A percentile compares a stretch with the other conserved stretches of the same genome.
Conservation (phyloP, 92 coral and sea anemone genomes). For the Zoanthus sociatus region DNA sequence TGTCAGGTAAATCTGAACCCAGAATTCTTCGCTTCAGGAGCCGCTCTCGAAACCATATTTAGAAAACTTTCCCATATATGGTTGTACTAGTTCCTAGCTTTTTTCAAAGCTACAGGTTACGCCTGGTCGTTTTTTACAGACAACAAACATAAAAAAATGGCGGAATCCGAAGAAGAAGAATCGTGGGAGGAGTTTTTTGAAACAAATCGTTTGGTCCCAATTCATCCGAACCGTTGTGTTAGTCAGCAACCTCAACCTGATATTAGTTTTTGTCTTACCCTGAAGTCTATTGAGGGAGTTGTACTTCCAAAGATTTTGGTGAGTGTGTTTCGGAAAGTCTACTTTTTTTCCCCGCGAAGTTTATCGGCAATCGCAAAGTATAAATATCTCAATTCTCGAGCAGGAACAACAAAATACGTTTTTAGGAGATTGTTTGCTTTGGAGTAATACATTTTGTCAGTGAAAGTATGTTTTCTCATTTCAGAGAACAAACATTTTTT, state of each 20-base stretch:
- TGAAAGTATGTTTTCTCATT: too few relatives aligned
- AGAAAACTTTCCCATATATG: slow-evolving; percentile 70
- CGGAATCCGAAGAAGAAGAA: slow-evolving; percentile 85
- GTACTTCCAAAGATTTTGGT: slow-evolving; percentile 79
- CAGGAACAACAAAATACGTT: background rate
- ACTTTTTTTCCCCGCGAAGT: background rate
- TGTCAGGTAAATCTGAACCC: slow-evolving; percentile 65
- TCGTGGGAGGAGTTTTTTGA: slow-evolving; percentile 96
- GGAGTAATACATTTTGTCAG: too few relatives aligned
- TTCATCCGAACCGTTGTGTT: slow-evolving; percentile 78
- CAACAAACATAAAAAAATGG: slow-evolving; percentile 47
- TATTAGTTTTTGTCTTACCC: slow-evolving; percentile 75
- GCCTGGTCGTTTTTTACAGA: slow-evolving; percentile 54
- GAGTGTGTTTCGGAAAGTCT: slow-evolving; percentile 35
- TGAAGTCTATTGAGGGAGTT: slow-evolving; percentile 87
- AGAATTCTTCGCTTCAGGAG: slow-evolving; percentile 18
- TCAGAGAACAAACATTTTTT: too few relatives aligned
- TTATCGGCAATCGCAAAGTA: too few relatives aligned
- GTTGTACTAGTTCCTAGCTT: slow-evolving; percentile 34
- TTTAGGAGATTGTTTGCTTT: background rate
- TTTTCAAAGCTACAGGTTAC: background rate
- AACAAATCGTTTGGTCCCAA: slow-evolving; percentile 88
- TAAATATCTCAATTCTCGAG: too few relatives aligned
- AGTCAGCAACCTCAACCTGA: slow-evolving; percentile 73
- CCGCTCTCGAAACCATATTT: slow-evolving; percentile 60